Evolutionary conservation across 2,113 vertebrate species (phyloP).

Genomic region (Sterna hirundo): DNA sequence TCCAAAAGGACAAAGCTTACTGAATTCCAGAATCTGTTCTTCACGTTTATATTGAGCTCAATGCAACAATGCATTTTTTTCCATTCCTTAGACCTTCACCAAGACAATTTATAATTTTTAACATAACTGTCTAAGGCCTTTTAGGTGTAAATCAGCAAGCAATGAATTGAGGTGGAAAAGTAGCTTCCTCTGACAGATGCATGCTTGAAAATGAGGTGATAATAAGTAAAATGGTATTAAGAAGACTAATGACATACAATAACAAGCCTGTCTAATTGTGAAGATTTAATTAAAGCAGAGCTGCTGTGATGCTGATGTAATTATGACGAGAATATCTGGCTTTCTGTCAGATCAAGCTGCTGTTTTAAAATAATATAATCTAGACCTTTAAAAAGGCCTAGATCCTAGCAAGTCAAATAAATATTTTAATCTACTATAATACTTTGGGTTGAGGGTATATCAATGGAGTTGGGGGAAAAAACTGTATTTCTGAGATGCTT

Average conservation of each 20-base stretch:
- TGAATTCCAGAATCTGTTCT: neutral
- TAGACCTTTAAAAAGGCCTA: neutral
- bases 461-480: neutral
- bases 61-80: neutral
- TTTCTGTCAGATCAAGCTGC: neutral
- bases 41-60: neutral
- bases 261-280: slow-evolving; percentile 61
- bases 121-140: slow-evolving; percentile 42
- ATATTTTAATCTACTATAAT: neutral
- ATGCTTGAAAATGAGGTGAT: slow-evolving; percentile 68
- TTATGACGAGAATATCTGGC: slow-evolving; percentile 22
- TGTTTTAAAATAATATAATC: neutral
- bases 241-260: slow-evolving; percentile 66
- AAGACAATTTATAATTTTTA: slow-evolving; percentile 49
- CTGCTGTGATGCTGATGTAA: slow-evolving; percentile 4
- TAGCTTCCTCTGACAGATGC: slow-evolving; percentile 50
- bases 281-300: slow-evolving; percentile 69
- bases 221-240: slow-evolving; percentile 48
- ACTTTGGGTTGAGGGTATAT: neutral
- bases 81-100: slow-evolving; percentile 1
- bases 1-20: neutral
- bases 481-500: neutral
- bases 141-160: slow-evolving; percentile 53
- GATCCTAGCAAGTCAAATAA: neutral
- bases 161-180: slow-evolving; percentile 38